Conservation (phyloP, 2,888 invertebrate genomes). For the Mantis religiosa region DNA sequence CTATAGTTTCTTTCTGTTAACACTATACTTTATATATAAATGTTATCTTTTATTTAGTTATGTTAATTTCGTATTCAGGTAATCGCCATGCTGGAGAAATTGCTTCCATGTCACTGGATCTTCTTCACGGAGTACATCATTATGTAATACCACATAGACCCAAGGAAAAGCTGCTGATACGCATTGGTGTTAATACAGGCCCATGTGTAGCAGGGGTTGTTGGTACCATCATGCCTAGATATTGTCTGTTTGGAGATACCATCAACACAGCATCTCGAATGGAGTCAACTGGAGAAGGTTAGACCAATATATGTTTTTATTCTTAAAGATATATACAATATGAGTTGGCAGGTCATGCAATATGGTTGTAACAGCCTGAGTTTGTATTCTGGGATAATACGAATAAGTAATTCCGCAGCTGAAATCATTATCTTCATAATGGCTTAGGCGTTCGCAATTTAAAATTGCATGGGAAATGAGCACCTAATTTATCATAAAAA, state of each 20-base stretch:
- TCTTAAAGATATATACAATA: too few relatives aligned
- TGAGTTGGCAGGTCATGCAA: too few relatives aligned
- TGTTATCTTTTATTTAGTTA: too few relatives aligned
- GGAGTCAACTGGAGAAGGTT: conserved; percentile 55
- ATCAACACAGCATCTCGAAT: conserved; percentile 63
- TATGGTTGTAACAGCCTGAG: too few relatives aligned
- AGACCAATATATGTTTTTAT: conserved; percentile 13
- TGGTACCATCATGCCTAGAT: conserved; percentile 58
- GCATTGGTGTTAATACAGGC: conserved; percentile 60
- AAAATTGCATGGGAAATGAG: too few relatives aligned
- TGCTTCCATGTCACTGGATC: conserved; percentile 57
- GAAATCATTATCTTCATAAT: too few relatives aligned
- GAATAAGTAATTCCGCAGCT: too few relatives aligned
- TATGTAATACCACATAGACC: conserved; percentile 55
- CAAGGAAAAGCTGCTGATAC: conserved; percentile 48
- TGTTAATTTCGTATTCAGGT: not conserved
- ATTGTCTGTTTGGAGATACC: conserved; percentile 59
- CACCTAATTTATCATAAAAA: too few relatives aligned
- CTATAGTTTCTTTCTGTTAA: too few relatives aligned
- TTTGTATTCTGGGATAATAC: too few relatives aligned
- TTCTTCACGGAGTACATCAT: conserved; percentile 50
- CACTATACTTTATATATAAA: too few relatives aligned
- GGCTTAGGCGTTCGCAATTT: too few relatives aligned
- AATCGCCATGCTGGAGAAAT: conserved; percentile 55
- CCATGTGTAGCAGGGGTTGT: conserved; percentile 63